Percentiles rank a stretch among this genome's conserved stretches.
Conservation (phyloP, 2,888 invertebrate genomes). For the Digitonthophagus gazella region DNA sequence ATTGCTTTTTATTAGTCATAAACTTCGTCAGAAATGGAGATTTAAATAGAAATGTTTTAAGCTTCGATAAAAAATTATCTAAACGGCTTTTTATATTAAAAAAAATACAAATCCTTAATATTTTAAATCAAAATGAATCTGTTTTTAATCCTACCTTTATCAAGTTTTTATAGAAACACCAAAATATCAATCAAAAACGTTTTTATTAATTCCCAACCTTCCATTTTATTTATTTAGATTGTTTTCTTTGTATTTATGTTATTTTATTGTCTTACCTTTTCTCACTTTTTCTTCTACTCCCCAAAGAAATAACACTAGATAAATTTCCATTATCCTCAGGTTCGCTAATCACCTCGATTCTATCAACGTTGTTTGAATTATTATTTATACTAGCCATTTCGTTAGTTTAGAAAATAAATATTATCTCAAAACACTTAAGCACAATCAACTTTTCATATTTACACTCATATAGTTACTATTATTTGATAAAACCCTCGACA, state of each 20-base stretch:
- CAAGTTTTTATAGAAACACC: background rate
- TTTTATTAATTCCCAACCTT: too few relatives aligned
- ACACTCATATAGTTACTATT: background rate
- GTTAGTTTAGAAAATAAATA: background rate
- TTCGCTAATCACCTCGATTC: constrained; percentile 24
- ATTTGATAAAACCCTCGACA: too few relatives aligned
- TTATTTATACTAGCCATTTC: constrained; percentile 3
- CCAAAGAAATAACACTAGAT: constrained; percentile 4
- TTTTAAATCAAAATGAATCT: background rate
- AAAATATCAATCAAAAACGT: background rate
- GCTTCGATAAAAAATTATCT: background rate
- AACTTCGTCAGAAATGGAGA: background rate
- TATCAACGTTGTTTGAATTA: constrained; percentile 17
- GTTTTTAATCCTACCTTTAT: background rate
- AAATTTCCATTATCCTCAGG: background rate
- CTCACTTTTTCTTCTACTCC: constrained; percentile 18
- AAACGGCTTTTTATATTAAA: background rate
- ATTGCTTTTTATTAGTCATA: background rate
- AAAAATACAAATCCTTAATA: constrained; percentile 3
- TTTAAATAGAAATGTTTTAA: background rate
- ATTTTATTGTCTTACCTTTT: constrained; percentile 26
- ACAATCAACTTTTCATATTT: background rate
- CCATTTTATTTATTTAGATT: too few relatives aligned
- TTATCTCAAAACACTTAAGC: background rate
- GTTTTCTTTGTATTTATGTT: too few relatives aligned